Evolutionary conservation across 1,140 invertebrate species (phyloP), one percentile per base, ranked within the genome.

Genomic region (Aphaenogaster ashmeadi): DNA sequence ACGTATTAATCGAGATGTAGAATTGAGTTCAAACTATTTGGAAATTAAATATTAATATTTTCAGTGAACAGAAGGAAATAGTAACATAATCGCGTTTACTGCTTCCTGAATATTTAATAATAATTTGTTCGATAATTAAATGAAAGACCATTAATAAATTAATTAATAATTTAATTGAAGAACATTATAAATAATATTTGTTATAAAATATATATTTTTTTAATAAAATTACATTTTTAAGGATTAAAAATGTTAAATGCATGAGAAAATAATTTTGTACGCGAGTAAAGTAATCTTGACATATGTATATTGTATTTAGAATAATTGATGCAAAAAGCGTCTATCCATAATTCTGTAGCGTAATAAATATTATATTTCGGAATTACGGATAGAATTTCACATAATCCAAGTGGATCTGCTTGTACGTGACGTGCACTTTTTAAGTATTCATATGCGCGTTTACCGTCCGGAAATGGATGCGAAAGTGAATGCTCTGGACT

Each of bases 21-120:
- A 81, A 15, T 44, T 11, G 15, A 36, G 4, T 47, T 72, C 33
- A 21, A 44, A 83, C 3, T 60, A 44, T 47, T 52, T 9, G 2
- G 11, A 47, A 72, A 58, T 60, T 72, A n/a, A 21, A 56, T 47
- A 74, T 74, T 83, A 1, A 74, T 47, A 58, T 60, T 67, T 83
- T 60, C 11, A 0, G 4, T 21, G 18, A 74, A 74, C 7, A n/a
- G 1, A 47, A 74, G 27, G 27, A 67, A 21, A 60, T 15, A 44
- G 36, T 52, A 66, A 21, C 9, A 11, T 36, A 60, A 7, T 83
- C 13, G 33, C 13, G 33, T 66, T 66, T 66, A 67, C 38, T 47
- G 21, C 18, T 58, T 47, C 9, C 18, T 21, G 38, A 58, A 83
- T 47, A 72, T 58, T 44, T n/a, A 18, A 64, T 52, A 38, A 27